Base-by-base conservation (phyloP, 1,140 invertebrate species). In the Pseudomyrmex gracilis region DNA sequence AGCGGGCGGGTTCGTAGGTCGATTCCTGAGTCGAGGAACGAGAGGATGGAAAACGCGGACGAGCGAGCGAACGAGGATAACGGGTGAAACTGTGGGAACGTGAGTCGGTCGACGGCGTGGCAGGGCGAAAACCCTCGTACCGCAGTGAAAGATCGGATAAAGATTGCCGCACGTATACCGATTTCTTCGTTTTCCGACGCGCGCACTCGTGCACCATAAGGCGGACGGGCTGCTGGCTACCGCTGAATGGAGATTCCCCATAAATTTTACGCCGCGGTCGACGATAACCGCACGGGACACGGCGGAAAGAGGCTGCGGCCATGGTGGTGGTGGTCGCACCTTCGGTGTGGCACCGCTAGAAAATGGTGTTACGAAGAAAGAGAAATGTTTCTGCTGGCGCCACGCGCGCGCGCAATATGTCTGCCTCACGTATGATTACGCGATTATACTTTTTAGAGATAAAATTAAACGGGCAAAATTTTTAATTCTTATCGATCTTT, bases 111-210 rank as follows among this genome's bases (percentile, higher is more conserved):
- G 61, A 57, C 24, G 24, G 55, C 47, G 47, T 60, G 17, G 71
- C 34, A 5, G 24, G 70, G 15, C 15, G 64, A n/a, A 17, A 24
- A 47, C 53, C 20, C 66, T 58, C 76, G 24, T 64, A 47, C 13
- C 2, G 43, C 66, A 90, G 85, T 91, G 89, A 91, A 90, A 89
- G 90, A 92, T 92, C 83, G 88, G 58, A 67, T 85, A 92, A 90
- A 90, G 90, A 92, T 92, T 87, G 89, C 87, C 68, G 85, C 89
- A 91, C 90, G 86, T 90, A 86, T 10, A 34, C 88, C 76, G 73
- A 86, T 78, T 77, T 70, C 83, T 64, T 53, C 70, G 13, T 86
- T 73, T 47, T 84, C 12, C 45, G n/a, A 13, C 49, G 61, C 17
- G 49, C 57, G 45, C 85, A 13, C 5, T 2, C 49, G 47, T 34